A percentile compares a stretch with the other conserved stretches of the same genome.
These are phyloP conservation scores for Hippocampus comes DNA, from an alignment of 2,113 vertebrate genomes.

Conservation along the genomic window DNA sequence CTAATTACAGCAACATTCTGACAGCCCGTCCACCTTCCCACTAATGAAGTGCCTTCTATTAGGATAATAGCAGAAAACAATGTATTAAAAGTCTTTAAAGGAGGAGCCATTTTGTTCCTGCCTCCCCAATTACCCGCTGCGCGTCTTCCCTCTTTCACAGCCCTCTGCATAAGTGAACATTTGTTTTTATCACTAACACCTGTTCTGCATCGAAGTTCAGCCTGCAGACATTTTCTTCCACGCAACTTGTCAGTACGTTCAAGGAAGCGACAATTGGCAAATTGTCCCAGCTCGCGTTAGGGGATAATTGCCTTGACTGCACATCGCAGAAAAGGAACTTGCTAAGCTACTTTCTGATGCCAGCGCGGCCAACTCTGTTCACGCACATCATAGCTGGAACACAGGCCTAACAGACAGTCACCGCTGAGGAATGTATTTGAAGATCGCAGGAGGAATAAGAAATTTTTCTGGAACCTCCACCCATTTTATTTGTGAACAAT, in stretches of 20 bases:
- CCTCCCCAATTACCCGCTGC: conserved; percentile 21
- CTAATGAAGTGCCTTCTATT: conserved; percentile 52
- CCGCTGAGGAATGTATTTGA: neutral
- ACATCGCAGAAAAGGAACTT: neutral
- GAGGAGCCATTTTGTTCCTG: conserved; percentile 28
- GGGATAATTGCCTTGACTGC: neutral
- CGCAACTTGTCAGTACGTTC: too few species aligned
- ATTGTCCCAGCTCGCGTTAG: neutral
- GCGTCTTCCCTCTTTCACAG: conserved; percentile 8
- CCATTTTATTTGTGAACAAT: neutral
- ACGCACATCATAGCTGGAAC: neutral
- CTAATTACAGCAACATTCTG: conserved; percentile 57
- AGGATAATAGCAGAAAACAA: conserved; percentile 37
- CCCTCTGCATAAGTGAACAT: neutral
- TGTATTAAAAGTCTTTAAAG: conserved; percentile 20
- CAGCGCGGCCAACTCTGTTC: neutral
- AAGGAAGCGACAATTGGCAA: neutral
- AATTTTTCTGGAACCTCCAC: neutral
- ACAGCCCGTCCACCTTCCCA: conserved; percentile 6
- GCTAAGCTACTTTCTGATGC: conserved; percentile 4
- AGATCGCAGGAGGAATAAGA: neutral
- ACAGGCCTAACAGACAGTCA: neutral
- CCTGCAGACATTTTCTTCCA: neutral
- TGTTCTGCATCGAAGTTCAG: neutral
- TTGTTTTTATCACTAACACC: neutral